Conservation (phyloP, 1,140 invertebrate genomes). For the Scaptomyza montana region DNA sequence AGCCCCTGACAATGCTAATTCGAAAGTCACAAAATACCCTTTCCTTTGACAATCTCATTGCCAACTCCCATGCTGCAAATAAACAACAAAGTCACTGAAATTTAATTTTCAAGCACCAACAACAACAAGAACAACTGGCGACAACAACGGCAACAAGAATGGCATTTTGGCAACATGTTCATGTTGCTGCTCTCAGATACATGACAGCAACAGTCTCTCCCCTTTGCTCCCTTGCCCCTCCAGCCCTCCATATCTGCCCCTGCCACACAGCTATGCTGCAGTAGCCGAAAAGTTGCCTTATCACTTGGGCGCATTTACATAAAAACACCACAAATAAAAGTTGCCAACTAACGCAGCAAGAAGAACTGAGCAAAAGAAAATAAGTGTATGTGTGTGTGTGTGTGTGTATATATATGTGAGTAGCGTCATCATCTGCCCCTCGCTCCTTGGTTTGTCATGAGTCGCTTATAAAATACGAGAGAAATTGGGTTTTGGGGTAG, state of each 20-base stretch:
- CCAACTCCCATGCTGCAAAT: slow-evolving; percentile 54
- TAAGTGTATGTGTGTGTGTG: slow-evolving; percentile 42
- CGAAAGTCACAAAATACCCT: slow-evolving; percentile 56
- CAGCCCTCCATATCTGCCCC: background rate
- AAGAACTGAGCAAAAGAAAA: slow-evolving; percentile 63
- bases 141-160: slow-evolving; percentile 43
- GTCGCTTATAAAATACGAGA: slow-evolving; percentile 27
- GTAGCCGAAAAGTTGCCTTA: slow-evolving; percentile 79
- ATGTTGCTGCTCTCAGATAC: slow-evolving; percentile 73
- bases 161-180: slow-evolving; percentile 78
- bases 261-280: slow-evolving; percentile 41
- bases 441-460: background rate
- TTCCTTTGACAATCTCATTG: slow-evolving; percentile 31
- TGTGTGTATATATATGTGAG: slow-evolving; percentile 22
- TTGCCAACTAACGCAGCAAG: slow-evolving; percentile 76
- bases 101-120: slow-evolving; percentile 70
- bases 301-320: slow-evolving; percentile 82
- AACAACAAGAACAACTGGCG: slow-evolving; percentile 35
- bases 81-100: slow-evolving; percentile 82
- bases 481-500: slow-evolving; percentile 9
- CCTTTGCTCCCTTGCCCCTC: slow-evolving; percentile 1
- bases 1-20: slow-evolving; percentile 1
- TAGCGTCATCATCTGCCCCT: slow-evolving; percentile 27
- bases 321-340: slow-evolving; percentile 83
- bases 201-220: slow-evolving; percentile 67